Percentiles rank a stretch among this genome's conserved stretches.
phyloP scores from a whole-genome alignment of 2,797 vertebrate genomes.

The Poecile montanus region DNA sequence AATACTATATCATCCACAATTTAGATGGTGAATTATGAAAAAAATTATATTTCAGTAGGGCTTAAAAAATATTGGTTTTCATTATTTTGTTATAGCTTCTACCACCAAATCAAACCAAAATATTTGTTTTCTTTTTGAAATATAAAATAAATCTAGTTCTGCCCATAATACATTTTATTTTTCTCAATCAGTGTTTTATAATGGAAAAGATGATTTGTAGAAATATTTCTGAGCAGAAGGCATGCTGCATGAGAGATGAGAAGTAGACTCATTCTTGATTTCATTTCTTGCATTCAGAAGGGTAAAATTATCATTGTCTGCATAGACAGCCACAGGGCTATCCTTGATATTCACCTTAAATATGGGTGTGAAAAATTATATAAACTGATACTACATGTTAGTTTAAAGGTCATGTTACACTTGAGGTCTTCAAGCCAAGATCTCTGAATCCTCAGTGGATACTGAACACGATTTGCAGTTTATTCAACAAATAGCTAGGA shows the following conservation, averaged over 20 bases:
- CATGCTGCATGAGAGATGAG: neutral
- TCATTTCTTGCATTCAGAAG: neutral
- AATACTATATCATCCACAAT: neutral
- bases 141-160: neutral
- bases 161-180: neutral
- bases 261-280: neutral
- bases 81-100: neutral
- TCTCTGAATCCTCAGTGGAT: neutral
- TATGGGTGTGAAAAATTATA: accelerated
- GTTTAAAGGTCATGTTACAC: neutral
- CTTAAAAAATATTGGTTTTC: neutral
- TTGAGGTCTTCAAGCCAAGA: neutral
- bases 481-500: neutral
- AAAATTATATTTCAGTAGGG: neutral
- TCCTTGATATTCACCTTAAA: neutral
- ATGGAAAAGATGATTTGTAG: neutral
- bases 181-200: neutral
- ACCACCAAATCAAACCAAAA: neutral
- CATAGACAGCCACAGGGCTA: neutral
- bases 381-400: neutral
- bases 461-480: neutral
- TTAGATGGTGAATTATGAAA: neutral
- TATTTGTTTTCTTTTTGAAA: neutral
- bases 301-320: neutral
- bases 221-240: neutral